These are phyloP conservation scores for Sanderia malayensis DNA, from an alignment of 30 jellyfish, hydroid and myxozoan species.

Conservation along the genomic window DNA sequence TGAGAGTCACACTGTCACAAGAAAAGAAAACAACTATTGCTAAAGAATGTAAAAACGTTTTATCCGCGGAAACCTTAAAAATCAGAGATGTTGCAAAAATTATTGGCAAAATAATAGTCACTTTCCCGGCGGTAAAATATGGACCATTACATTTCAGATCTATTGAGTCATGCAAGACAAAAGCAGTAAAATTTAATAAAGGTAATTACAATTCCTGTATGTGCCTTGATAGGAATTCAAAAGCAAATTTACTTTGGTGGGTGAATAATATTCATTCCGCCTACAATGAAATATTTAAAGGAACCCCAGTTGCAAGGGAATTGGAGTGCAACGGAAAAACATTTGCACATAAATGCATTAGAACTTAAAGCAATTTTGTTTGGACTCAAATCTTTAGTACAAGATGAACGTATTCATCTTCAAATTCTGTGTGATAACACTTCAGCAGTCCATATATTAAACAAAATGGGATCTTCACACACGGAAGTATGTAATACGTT, in stretches of 20 bases:
- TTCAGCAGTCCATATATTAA: constrained; percentile 15
- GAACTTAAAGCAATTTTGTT: constrained; percentile 27
- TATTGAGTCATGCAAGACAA: constrained; percentile 16
- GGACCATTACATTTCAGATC: constrained; percentile 39
- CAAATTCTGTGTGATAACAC: constrained; percentile 30
- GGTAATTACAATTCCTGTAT: constrained; percentile 18
- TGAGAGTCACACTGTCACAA: constrained; percentile 25
- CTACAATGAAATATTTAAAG: constrained; percentile 22
- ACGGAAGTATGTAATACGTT: background rate
- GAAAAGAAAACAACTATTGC: constrained; percentile 12
- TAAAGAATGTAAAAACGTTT: constrained; percentile 1
- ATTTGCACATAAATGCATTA: constrained; percentile 20
- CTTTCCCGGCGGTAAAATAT: constrained; percentile 36
- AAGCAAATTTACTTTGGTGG: constrained; percentile 29
- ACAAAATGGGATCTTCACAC: background rate
- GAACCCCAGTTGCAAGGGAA: constrained; percentile 26
- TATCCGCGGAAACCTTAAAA: background rate
- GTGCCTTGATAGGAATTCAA: background rate
- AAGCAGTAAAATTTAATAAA: background rate
- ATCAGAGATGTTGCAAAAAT: constrained; percentile 43
- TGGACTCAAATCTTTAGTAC: constrained; percentile 24
- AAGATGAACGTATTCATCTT: background rate
- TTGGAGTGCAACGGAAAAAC: background rate
- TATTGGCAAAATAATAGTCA: constrained; percentile 20
- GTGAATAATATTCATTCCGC: background rate